These are phyloP conservation scores for Poecilia velifera DNA, from an alignment of 2,797 vertebrate genomes.

Conservation along the genomic window DNA sequence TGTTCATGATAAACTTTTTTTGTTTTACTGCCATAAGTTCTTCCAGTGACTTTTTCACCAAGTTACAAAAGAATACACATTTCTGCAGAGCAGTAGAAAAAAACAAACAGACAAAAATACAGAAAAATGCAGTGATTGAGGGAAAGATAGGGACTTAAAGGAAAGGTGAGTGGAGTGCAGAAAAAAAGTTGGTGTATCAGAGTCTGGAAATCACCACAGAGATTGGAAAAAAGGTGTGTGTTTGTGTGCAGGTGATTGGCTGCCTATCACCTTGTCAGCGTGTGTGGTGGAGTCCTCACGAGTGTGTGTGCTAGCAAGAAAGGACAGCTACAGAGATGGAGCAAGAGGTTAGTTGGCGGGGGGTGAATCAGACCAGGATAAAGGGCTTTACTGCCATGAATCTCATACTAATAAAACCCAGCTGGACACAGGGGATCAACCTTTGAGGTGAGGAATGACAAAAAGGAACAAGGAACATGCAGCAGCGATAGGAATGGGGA, in stretches of 20 bases:
- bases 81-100: slow-evolving; percentile 44
- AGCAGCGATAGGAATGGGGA: slow-evolving; percentile 39
- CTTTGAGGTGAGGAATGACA: slow-evolving; percentile 47
- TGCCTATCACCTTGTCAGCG: slow-evolving; percentile 44
- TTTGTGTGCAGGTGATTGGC: slow-evolving; percentile 44
- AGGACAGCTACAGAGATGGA: slow-evolving; percentile 39
- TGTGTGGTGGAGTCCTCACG: slow-evolving; percentile 31
- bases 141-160: slow-evolving; percentile 15
- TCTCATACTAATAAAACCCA: slow-evolving; percentile 75
- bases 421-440: slow-evolving; percentile 62
- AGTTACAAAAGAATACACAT: slow-evolving; percentile 54
- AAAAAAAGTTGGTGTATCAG: slow-evolving; percentile 53
- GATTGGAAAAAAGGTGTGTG: slow-evolving; percentile 44
- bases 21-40: neutral
- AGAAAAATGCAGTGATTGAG: slow-evolving; percentile 19
- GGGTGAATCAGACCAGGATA: slow-evolving; percentile 47
- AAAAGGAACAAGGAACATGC: slow-evolving; percentile 45
- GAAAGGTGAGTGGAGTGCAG: slow-evolving; percentile 27
- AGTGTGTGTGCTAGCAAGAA: slow-evolving; percentile 10
- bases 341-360: slow-evolving; percentile 15
- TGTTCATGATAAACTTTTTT: slow-evolving; percentile 50
- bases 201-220: slow-evolving; percentile 40
- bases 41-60: slow-evolving; percentile 38
- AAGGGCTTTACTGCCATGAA: slow-evolving; percentile 70
- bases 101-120: slow-evolving; percentile 16